Conservation (phyloP, 1,140 invertebrate genomes). For the Drosophila tani region DNA sequence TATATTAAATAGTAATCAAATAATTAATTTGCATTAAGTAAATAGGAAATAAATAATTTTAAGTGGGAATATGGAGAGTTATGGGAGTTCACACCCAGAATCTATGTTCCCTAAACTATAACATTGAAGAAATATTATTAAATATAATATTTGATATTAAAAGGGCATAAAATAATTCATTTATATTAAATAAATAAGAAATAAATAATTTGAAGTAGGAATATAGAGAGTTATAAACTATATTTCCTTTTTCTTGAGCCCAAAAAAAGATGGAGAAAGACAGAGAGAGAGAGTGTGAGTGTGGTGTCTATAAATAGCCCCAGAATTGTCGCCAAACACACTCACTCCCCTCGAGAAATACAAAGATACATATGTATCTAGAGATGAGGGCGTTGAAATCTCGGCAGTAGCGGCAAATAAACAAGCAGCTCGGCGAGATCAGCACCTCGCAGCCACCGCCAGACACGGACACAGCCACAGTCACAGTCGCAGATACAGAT, state of each 20-base stretch:
- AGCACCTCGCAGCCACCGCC: conserved; percentile 59
- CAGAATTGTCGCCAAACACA: conserved; percentile 38
- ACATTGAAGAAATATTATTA: no score
- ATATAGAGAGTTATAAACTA: background rate
- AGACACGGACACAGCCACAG: conserved; percentile 15
- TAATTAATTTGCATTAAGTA: no score
- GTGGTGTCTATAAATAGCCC: conserved; percentile 47
- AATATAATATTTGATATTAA: no score
- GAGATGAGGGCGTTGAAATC: conserved; percentile 69
- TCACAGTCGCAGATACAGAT: conserved; percentile 15
- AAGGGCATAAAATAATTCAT: no score
- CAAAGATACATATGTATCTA: conserved; percentile 45
- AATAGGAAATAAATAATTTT: no score
- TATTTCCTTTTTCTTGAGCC: background rate
- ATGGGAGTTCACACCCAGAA: no score
- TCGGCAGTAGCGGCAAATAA: conserved; percentile 50
- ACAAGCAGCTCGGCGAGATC: conserved; percentile 37
- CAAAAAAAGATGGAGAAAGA: conserved; percentile 10
- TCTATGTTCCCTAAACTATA: no score
- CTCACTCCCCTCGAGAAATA: conserved; percentile 4
- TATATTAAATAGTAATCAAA: no score
- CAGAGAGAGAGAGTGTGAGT: conserved; percentile 23
- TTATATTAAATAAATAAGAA: background rate
- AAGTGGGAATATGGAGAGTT: no score
- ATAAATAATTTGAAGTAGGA: background rate